Base-by-base conservation (phyloP, 1,140 invertebrate genomes). In the Drosophila littoralis region DNA sequence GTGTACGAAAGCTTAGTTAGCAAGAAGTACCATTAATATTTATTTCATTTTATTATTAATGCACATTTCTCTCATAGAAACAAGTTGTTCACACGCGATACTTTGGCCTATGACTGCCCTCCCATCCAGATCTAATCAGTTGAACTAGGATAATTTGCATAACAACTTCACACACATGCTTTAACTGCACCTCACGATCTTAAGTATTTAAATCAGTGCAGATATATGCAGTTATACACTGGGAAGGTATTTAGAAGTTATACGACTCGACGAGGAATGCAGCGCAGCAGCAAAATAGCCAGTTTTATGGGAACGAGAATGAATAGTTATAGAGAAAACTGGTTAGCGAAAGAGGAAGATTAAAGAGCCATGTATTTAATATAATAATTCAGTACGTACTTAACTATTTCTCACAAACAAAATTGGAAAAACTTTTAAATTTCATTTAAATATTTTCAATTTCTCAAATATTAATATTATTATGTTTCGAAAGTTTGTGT, bases 151-250 rank as follows among this genome's bases (percentile, higher is more conserved):
- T 33, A 13, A 32, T 50, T 61, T 57, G 42, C 59, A 55, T 54
- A 43, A 55, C 40, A 45, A 45, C 43, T 46, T 60, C 32, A 55
- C 52, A 58, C 35, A 65, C 51, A 57, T 52, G 51, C 10, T 36
- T 8, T n/a, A 54, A 17, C 13, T 54, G 33, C 33, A 17, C 6
- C 32, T 35, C 33, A 15, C n/a, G 50, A 52, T 52, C 48, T 54
- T 9, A 10, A 46, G 15, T 54, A 54, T 54, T 54, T 13, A 36
- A 54, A 54, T 54, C 2, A 50, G n/a, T 28, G 32, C 40, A 42
- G 40, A 13, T 7, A 42, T 7, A 42, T 42, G 40, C 40, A 42
- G 1, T 28, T 6, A 6, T 28, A 28, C 22, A 28, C 40, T 13
- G n/a, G 6, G n/a, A 42, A 13, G 4, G 7, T 51, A 15, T 52